Percentiles rank a stretch among this genome's conserved stretches.
Conservation (phyloP, 2,113 vertebrate genomes). For the Hydropotes inermis region DNA sequence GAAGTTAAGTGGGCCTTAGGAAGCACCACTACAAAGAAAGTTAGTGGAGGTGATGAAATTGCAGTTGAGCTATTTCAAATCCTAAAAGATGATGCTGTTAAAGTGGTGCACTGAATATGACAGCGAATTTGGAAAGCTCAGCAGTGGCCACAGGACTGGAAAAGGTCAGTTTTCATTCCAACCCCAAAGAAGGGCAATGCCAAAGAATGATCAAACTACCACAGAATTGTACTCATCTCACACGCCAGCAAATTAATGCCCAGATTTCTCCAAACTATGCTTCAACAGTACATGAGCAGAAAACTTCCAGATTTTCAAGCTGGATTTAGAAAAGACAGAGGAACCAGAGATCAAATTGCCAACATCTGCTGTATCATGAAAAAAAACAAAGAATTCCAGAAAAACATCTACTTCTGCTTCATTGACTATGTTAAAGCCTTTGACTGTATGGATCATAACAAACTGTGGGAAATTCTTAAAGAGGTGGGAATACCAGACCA, state of each 20-base stretch:
- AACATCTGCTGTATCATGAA: background rate
- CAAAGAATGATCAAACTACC: background rate
- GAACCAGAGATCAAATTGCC: background rate
- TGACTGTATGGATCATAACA: background rate
- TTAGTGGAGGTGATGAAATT: background rate
- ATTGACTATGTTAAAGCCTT: background rate
- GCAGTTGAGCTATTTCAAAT: background rate
- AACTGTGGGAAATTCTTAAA: background rate
- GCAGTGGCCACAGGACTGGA: background rate
- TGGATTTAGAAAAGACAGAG: background rate
- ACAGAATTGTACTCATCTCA: background rate
- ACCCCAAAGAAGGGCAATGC: background rate
- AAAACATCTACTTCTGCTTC: background rate
- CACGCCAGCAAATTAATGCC: background rate
- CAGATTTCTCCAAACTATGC: background rate
- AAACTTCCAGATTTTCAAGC: background rate
- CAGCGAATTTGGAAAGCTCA: background rate
- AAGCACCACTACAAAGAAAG: background rate
- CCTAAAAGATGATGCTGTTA: background rate
- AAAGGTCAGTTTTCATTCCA: background rate
- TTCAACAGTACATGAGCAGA: background rate
- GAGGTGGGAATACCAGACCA: background rate
- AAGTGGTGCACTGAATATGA: background rate
- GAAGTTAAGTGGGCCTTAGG: background rate
- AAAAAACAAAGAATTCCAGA: background rate